Evolutionary conservation across 35 echinoderm and acorn worm species (phyloP).

Genomic region (Antedon bifida): DNA sequence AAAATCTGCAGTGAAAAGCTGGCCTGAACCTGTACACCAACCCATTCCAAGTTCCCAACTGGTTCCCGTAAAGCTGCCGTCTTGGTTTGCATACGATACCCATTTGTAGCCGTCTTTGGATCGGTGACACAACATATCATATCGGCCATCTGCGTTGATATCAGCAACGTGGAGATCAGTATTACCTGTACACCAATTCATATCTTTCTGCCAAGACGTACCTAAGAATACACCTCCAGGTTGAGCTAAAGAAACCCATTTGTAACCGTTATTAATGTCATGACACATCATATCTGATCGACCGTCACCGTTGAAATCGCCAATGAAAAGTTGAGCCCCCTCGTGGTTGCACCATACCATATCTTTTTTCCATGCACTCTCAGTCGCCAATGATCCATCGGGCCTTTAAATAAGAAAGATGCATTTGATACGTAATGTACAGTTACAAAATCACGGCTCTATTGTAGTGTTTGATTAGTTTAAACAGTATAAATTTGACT

Average conservation of each 20-base stretch:
- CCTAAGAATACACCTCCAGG: background rate
- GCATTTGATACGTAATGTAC: too few relatives aligned
- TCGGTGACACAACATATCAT: background rate
- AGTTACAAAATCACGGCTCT: too few relatives aligned
- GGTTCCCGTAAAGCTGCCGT: background rate
- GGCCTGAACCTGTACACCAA: background rate
- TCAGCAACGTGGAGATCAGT: background rate
- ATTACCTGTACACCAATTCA: background rate
- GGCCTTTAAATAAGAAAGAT: too few relatives aligned
- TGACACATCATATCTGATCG: slow-evolving; percentile 1
- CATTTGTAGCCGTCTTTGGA: background rate
- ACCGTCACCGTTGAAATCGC: slow-evolving; percentile 23
- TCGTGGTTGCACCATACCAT: slow-evolving; percentile 1
- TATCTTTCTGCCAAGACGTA: background rate
- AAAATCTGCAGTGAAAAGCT: background rate
- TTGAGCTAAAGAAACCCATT: slow-evolving; percentile 6
- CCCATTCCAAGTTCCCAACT: background rate
- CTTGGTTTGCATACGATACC: background rate
- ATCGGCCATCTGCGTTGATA: background rate
- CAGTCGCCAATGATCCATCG: too few relatives aligned
- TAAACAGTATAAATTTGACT: too few relatives aligned
- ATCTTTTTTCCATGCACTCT: background rate
- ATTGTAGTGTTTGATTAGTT: too few relatives aligned
- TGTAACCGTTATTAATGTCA: background rate
- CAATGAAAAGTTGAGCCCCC: background rate